These are phyloP conservation scores for Bhutanitis thaidina DNA, from an alignment of 2,888 invertebrate species.

Conservation along the genomic window DNA sequence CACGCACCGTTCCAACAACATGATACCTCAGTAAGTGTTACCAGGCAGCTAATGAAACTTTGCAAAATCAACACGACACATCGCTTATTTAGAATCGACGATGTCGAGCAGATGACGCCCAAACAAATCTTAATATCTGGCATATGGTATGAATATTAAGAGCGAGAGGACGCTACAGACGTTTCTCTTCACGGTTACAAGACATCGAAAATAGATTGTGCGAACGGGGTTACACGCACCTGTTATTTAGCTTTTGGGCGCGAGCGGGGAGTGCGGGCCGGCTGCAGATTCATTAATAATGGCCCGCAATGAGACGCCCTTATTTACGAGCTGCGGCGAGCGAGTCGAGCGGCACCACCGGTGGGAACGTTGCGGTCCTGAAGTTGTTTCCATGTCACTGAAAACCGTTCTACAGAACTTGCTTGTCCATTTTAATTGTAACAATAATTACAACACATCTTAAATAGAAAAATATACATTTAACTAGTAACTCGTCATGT, in stretches of 20 bases:
- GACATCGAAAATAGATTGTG: slow-evolving; percentile 79
- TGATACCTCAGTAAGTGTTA: slow-evolving; percentile 60
- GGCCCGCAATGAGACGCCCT: slow-evolving; percentile 75
- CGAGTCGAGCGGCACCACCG: slow-evolving; percentile 27
- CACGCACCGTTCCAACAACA: slow-evolving; percentile 58
- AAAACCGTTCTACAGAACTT: background rate
- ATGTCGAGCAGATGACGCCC: slow-evolving; percentile 75
- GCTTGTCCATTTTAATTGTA: background rate
- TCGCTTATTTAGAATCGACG: slow-evolving; percentile 66
- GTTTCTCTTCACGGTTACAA: slow-evolving; percentile 74
- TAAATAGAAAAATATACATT: no score
- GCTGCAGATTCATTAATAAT: slow-evolving; percentile 76
- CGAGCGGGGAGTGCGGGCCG: slow-evolving; percentile 53
- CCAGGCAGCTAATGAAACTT: slow-evolving; percentile 71
- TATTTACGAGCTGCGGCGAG: slow-evolving; percentile 73
- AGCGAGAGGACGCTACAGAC: slow-evolving; percentile 59
- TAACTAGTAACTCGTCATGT: no score
- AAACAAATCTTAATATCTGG: slow-evolving; percentile 77
- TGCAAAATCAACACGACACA: slow-evolving; percentile 61
- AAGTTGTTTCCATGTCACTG: background rate
- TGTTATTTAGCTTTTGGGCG: slow-evolving; percentile 74
- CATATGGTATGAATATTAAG: slow-evolving; percentile 78
- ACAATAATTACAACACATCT: background rate
- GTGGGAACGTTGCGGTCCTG: background rate
- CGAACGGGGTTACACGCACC: slow-evolving; percentile 80